Base-by-base conservation (phyloP, 2,113 vertebrate genomes). In the Serilophus lunatus region DNA sequence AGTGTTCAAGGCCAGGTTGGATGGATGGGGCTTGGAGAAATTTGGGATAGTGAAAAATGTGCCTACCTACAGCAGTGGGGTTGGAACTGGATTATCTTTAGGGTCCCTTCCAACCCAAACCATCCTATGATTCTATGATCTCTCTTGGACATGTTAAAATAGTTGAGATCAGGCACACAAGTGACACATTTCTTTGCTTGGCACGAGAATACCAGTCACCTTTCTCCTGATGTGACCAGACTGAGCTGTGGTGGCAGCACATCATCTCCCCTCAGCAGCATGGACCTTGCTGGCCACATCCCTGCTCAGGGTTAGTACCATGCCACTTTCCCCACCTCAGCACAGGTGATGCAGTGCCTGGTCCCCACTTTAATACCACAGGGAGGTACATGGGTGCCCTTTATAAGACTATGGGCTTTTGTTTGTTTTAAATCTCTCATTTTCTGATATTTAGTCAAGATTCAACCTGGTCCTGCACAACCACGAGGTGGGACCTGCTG, bases 11-110 rank as follows among this genome's bases (percentile, higher is more conserved):
- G 31, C 59, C 44, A 51, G 68, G 45, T 0, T 89, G n/a, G n/a
- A n/a, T n/a, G 86, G 51, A 64, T 13, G 9, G n/a, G 47, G 28
- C 3, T 25, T 3, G n/a, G 75, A 87, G 75, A 56, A 54, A 23
- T 51, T 51, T 81, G 51, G 86, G 3, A 28, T 9, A 25, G 28
- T 14, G 60, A 53, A 0, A 82, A 28, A 18, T 29, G 77, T 88
- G 60, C 68, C 59, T 72, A 35, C 42, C 68, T 31, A 18, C 18
- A 22, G 50, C 59, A 50, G 35, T n/a, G 47, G 33, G 14, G 3
- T 31, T 31, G 49, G 40, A 0, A 49, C 2, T 7, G 2, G 2
- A 6, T 14, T n/a, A 10, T 9, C 2, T 35, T 4, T 25, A 3
- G 22, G 6, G 8, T 12, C 20, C 29, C 9, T 50, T 18, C 26